Evolutionary conservation across 2,888 invertebrate genomes (phyloP).

Genomic region (Cerastis rubricosa): DNA sequence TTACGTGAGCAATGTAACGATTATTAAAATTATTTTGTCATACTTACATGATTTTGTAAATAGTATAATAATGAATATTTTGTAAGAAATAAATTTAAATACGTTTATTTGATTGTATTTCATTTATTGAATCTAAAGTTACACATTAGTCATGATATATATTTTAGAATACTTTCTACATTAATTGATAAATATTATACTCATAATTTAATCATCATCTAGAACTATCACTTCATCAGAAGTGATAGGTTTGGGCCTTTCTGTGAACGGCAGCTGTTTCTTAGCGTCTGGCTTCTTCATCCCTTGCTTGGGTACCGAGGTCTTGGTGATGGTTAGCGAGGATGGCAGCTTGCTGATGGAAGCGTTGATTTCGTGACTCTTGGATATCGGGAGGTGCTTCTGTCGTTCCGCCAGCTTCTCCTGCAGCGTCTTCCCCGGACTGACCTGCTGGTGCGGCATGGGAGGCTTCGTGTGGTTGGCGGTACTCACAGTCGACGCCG

Average conservation of each 20-base stretch:
- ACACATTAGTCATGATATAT: slow-evolving; percentile 24
- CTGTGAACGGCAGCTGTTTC: slow-evolving; percentile 79
- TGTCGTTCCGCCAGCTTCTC: slow-evolving; percentile 93
- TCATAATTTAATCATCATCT: slow-evolving; percentile 83
- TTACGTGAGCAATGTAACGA: slow-evolving; percentile 39
- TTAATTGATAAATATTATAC: slow-evolving; percentile 29
- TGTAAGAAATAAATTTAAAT: slow-evolving; percentile 71
- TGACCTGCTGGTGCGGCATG: slow-evolving; percentile 85
- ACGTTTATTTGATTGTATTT: slow-evolving; percentile 53
- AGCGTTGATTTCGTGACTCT: slow-evolving; percentile 79
- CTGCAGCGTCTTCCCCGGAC: slow-evolving; percentile 92
- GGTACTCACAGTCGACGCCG: slow-evolving; percentile 75
- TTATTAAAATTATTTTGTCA: slow-evolving; percentile 45
- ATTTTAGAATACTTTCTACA: slow-evolving; percentile 18
- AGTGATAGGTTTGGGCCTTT: slow-evolving; percentile 80
- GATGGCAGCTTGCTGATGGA: slow-evolving; percentile 88
- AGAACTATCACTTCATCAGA: slow-evolving; percentile 86
- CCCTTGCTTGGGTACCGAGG: slow-evolving; percentile 73
- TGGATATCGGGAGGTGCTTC: slow-evolving; percentile 84
- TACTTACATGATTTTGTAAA: slow-evolving; percentile 62
- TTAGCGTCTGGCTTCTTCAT: slow-evolving; percentile 80
- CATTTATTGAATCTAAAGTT: slow-evolving; percentile 52
- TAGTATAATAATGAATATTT: slow-evolving; percentile 66
- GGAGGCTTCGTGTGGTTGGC: slow-evolving; percentile 82
- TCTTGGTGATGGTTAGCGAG: slow-evolving; percentile 89